Percentiles rank a stretch among this genome's conserved stretches.
These are phyloP conservation scores for Hyalella azteca DNA, from an alignment of 2,888 invertebrate genomes.

Conservation along the genomic window DNA sequence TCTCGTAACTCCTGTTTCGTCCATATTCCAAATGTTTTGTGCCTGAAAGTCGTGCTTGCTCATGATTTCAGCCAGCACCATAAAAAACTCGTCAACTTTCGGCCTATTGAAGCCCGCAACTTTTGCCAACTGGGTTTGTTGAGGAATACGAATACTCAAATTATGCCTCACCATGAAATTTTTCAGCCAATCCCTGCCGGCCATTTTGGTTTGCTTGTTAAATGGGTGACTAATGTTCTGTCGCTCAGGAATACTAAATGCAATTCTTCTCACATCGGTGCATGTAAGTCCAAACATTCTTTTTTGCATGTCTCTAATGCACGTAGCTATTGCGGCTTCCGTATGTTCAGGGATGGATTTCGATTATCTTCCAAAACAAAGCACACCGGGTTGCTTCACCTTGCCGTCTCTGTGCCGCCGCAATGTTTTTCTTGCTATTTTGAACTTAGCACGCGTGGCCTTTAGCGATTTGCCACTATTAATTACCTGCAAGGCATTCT, in stretches of 20 bases:
- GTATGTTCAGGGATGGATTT: neutral
- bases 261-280: neutral
- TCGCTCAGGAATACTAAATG: neutral
- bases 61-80: conserved; percentile 56
- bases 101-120: conserved; percentile 26
- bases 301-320: conserved; percentile 23
- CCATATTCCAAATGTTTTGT: conserved; percentile 62
- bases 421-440: neutral
- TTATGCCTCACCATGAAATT: neutral
- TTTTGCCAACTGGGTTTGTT: neutral
- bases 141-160: conserved; percentile 14
- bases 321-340: neutral
- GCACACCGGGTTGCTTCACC: conserved; percentile 2
- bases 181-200: too few relatives aligned
- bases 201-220: neutral
- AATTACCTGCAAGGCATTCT: neutral
- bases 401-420: conserved; percentile 6
- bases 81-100: conserved; percentile 27
- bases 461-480: neutral
- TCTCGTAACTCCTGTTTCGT: conserved; percentile 64
- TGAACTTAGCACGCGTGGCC: neutral
- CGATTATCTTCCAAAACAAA: neutral
- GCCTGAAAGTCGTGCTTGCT: conserved; percentile 57
- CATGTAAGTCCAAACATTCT: neutral
- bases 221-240: neutral